Base-by-base conservation (phyloP, 2,113 vertebrate genomes). In the Zeus faber region DNA sequence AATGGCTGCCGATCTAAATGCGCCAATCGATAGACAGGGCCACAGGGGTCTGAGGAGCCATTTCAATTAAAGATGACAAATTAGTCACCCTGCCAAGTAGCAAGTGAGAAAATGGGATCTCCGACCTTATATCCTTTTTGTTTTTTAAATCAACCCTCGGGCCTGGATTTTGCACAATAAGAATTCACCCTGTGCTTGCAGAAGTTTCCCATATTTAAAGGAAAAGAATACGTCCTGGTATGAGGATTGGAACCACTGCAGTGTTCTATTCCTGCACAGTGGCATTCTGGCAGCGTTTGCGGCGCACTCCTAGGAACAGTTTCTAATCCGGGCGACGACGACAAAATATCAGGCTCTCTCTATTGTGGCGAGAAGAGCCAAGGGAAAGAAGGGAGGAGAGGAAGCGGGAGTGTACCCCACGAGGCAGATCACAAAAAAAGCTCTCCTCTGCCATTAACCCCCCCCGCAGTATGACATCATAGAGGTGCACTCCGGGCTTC, bases 51-150 rank as follows among this genome's bases (percentile, higher is more conserved):
- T 54, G 29, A 41, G 39, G 60, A 79, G 72, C 16, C 56, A 50
- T 72, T 76, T 77, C 74, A 79, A 85, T 85, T 84, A 83, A 74
- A 81, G 67, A 61, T 71, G 71, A 84, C 76, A 80, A 84, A 90
- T 82, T 63, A 75, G 67, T 79, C 63, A 54, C 37, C 45, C 52
- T 58, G 76, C 62, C 65, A 73, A 61, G 41, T 25, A 39, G 41
- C 17, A 17, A 14, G 21, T 53, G 54, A 56, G 29, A 65, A 16
- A 39, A 46, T 46, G 24, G 41, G 33, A 26, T 58, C 31, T 5
- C 18, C 27, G 14, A n/a, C 31, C 14, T 51, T 61, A 40, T 26
- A 44, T 49, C 2, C 2, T 9, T 9, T 20, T 6, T 47, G 44
- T 5, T 50, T 33, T 21, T 45, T 23, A 22, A 3, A 16, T 57